Base-by-base conservation (phyloP, 1,140 invertebrate species). In the Macrotrachela quadricornifera region DNA sequence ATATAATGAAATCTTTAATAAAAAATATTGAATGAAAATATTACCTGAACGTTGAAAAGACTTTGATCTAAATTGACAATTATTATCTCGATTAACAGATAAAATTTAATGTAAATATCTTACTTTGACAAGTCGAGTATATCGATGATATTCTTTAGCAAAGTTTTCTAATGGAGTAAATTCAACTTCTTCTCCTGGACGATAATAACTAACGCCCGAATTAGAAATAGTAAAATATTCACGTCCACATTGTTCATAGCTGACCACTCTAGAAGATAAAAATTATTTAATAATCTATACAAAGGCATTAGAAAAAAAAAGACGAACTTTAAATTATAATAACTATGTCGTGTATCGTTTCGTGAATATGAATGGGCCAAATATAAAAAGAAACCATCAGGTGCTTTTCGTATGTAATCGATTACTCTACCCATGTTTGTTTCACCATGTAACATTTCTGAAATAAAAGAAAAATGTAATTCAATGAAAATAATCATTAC, bases 31-130 rank as follows among this genome's bases (percentile, higher is more conserved):
- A n/a, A 39, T 46, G 16, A 15, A 53, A 38, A 36, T 53, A n/a
- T 30, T 30, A 30, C 21, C 21, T 30, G 21, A 30, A 40, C 37
- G 14, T n/a, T n/a, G 71, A 67, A 64, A 85, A 85, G 18, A 77
- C 76, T 55, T 75, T 78, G 43, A 84, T 80, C 75, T 80, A 62
- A 36, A 65, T 39, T 40, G 30, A 41, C 42, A 1, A 55, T 49
- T 17, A 54, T 44, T 2, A 51, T 52, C 40, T 51, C 43, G 14
- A 55, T 21, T 15, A 15, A 45, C 10, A 17, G 18, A 1, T 49
- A 15, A 1, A 14, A 10, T 8, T 21, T 13, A 45, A 43, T 55
- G 30, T 43, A 10, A 15, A 16, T 9, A 36, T 10, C 4, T 47
- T 39, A 47, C 40, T 21, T 50, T 51, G 14, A 44, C 48, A 11